phyloP scores from a whole-genome alignment of 2,113 vertebrate genomes.

The Mandrillus leucophaeus region DNA sequence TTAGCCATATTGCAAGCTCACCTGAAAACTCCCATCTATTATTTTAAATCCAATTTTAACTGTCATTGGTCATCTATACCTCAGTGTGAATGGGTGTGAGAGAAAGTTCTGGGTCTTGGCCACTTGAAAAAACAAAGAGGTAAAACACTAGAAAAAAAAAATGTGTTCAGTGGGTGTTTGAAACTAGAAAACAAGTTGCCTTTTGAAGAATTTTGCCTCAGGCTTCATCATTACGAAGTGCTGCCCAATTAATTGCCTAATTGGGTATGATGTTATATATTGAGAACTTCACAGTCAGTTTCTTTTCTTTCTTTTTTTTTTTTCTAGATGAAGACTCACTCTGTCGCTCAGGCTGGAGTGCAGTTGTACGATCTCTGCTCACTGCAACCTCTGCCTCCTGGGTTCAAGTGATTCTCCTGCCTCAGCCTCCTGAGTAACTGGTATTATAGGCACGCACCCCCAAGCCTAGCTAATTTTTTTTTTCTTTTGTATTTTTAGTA shows the following conservation, averaged over 20 bases:
- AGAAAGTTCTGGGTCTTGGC: background rate
- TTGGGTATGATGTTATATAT: conserved; percentile 46
- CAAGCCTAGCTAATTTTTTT: too few relatives aligned
- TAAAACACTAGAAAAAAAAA: background rate
- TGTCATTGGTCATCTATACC: background rate
- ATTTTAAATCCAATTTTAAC: background rate
- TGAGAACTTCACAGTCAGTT: conserved; percentile 15
- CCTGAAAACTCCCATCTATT: background rate
- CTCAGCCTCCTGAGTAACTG: too few relatives aligned
- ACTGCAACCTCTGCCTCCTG: too few relatives aligned
- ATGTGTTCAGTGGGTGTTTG: background rate
- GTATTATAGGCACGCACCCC: too few relatives aligned
- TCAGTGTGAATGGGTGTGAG: background rate
- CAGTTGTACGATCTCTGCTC: too few relatives aligned
- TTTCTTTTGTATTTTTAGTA: too few relatives aligned
- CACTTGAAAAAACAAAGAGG: background rate
- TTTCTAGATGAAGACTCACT: too few relatives aligned
- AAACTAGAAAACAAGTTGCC: conserved; percentile 14
- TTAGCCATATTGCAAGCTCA: background rate
- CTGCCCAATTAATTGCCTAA: conserved; percentile 57
- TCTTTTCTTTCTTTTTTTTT: background rate
- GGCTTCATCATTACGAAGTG: conserved; percentile 13
- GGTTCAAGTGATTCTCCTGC: too few relatives aligned
- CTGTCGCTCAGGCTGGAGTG: too few relatives aligned
- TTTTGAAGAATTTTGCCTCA: conserved; percentile 62